Percentiles rank a stretch among this genome's conserved stretches.
phyloP scores from a whole-genome alignment of 2,797 vertebrate genomes.

The Eurystomus glaucurus region DNA sequence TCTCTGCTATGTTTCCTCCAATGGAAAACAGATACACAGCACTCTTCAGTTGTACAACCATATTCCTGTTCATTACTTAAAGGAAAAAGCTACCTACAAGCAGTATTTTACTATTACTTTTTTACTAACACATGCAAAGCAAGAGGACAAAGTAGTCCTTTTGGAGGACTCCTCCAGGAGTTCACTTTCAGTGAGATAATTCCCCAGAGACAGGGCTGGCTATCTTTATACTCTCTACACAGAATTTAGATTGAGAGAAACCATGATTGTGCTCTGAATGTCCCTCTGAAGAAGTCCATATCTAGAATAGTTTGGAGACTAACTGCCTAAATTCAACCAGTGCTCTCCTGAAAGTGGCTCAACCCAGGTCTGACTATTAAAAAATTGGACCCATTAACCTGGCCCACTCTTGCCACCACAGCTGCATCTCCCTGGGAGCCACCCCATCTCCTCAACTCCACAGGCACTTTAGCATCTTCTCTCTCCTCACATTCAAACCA shows the following conservation, averaged over 20 bases:
- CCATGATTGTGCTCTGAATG: not conserved
- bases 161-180: not conserved
- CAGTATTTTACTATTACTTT: not conserved
- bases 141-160: not conserved
- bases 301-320: not conserved
- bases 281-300: not conserved
- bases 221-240: not conserved
- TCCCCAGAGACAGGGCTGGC: not conserved
- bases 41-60: not conserved
- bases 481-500: not conserved
- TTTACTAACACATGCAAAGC: not conserved
- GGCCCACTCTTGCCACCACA: not conserved
- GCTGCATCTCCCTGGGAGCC: accelerated
- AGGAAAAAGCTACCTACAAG: not conserved
- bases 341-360: not conserved
- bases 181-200: not conserved
- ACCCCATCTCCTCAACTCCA: not conserved
- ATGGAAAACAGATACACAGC: not conserved
- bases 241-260: not conserved
- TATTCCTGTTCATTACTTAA: not conserved
- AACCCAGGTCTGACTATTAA: not conserved
- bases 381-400: not conserved
- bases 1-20: not conserved
- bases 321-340: not conserved
- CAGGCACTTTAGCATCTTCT: not conserved